Evolutionary conservation across 2,113 vertebrate genomes (phyloP).

Genomic region (Channa maculata): DNA sequence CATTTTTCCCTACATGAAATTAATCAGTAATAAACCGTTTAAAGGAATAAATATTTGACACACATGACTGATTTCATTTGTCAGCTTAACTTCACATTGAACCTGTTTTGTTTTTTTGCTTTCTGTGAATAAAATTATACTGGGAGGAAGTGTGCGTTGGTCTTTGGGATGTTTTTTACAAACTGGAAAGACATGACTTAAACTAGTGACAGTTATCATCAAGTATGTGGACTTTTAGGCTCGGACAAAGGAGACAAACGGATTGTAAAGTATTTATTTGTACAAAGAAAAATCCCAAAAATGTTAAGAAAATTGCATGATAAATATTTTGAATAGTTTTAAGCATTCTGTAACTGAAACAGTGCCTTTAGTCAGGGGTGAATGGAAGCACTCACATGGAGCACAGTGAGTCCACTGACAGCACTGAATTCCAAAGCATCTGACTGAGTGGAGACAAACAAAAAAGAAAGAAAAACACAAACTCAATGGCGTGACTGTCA

Average conservation of each 20-base stretch:
- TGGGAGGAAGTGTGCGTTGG: constrained; percentile 44
- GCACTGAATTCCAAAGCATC: constrained; percentile 44
- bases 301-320: constrained; percentile 71
- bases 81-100: constrained; percentile 60
- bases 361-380: constrained; percentile 63
- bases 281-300: constrained; percentile 63
- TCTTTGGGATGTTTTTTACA: constrained; percentile 21
- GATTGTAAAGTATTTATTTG: constrained; percentile 72
- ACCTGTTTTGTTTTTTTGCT: constrained; percentile 52
- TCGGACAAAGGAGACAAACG: constrained; percentile 23
- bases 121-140: constrained; percentile 66
- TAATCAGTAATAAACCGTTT: constrained; percentile 86
- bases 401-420: constrained; percentile 56
- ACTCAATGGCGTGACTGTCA: constrained; percentile 39
- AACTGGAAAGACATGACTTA: not conserved
- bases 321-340: constrained; percentile 71
- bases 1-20: constrained; percentile 80
- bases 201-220: not conserved
- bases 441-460: constrained; percentile 14
- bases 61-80: constrained; percentile 64
- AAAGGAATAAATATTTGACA: constrained; percentile 84
- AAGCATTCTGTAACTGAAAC: constrained; percentile 62
- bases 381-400: constrained; percentile 65
- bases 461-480: constrained; percentile 13
- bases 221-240: not conserved